Conservation (phyloP, 2,113 vertebrate species). For the Grammatotria lemairii region DNA sequence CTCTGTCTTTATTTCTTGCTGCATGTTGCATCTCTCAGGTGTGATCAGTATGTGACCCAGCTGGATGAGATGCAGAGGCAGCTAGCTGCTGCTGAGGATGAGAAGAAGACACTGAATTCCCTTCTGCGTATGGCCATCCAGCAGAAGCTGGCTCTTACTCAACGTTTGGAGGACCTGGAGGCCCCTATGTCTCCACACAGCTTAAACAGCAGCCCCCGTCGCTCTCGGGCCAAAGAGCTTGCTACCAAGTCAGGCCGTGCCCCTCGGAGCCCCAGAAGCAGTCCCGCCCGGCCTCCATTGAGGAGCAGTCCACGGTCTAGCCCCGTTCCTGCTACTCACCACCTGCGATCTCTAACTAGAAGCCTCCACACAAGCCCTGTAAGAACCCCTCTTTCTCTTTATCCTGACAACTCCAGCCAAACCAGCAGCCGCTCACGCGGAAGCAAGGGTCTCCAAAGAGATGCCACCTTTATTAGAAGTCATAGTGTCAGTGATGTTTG, state of each 20-base stretch:
- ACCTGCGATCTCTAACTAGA: conserved; percentile 56
- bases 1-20: neutral
- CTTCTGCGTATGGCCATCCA: conserved; percentile 80
- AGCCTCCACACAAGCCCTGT: conserved; percentile 73
- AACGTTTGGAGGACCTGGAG: conserved; percentile 75
- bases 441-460: conserved; percentile 40
- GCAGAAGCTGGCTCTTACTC: conserved; percentile 77
- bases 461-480: conserved; percentile 63
- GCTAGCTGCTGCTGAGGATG: conserved; percentile 75
- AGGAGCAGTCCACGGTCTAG: conserved; percentile 65
- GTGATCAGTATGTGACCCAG: conserved; percentile 79
- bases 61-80: conserved; percentile 79
- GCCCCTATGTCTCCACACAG: conserved; percentile 71
- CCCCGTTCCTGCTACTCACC: conserved; percentile 47
- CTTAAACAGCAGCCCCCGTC: conserved; percentile 67
- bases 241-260: conserved; percentile 65
- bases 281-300: conserved; percentile 46
- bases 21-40: conserved; percentile 61
- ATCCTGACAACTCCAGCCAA: neutral
- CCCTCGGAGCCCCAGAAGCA: conserved; percentile 66
- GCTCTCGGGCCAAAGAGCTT: conserved; percentile 70
- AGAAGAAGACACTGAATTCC: conserved; percentile 78
- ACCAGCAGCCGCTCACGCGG: neutral
- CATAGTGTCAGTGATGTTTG: conserved; percentile 49
- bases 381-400: conserved; percentile 57